Evolutionary conservation across 2,888 invertebrate genomes (phyloP).

Genomic region (Idaea straminata): DNA sequence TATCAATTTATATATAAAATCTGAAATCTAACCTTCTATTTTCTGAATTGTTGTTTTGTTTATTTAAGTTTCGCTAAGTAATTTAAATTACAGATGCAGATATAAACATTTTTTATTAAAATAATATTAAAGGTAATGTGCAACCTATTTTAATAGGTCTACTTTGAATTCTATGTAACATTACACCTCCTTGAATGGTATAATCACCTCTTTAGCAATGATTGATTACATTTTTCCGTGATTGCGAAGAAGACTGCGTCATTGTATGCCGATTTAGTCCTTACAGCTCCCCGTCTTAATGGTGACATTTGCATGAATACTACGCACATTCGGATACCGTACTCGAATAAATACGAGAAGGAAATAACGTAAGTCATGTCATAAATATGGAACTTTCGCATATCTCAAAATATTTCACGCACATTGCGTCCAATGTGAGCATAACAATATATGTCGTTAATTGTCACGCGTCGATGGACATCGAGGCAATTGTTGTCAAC

Average conservation of each 20-base stretch:
- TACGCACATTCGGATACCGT: not conserved
- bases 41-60: not conserved
- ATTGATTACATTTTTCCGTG: constrained; percentile 1
- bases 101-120: not conserved
- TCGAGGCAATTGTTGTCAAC: constrained; percentile 32
- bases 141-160: not conserved
- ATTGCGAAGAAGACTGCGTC: not conserved
- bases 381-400: constrained; percentile 34
- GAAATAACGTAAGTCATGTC: constrained; percentile 2
- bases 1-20: not conserved
- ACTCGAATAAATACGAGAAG: not conserved
- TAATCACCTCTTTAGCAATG: not conserved
- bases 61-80: not conserved
- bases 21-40: not conserved
- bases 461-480: constrained; percentile 30
- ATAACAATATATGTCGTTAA: constrained; percentile 29
- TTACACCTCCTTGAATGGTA: not conserved
- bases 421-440: constrained; percentile 27
- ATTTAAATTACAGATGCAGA: not conserved
- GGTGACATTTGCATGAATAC: not conserved
- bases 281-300: not conserved
- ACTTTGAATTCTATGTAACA: not conserved
- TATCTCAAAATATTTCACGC: constrained; percentile 31
- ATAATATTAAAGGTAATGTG: not conserved
- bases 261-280: not conserved